Percentiles rank a stretch among this genome's conserved stretches.
Conservation (phyloP, 1,140 invertebrate genomes). For the Physella acuta region DNA sequence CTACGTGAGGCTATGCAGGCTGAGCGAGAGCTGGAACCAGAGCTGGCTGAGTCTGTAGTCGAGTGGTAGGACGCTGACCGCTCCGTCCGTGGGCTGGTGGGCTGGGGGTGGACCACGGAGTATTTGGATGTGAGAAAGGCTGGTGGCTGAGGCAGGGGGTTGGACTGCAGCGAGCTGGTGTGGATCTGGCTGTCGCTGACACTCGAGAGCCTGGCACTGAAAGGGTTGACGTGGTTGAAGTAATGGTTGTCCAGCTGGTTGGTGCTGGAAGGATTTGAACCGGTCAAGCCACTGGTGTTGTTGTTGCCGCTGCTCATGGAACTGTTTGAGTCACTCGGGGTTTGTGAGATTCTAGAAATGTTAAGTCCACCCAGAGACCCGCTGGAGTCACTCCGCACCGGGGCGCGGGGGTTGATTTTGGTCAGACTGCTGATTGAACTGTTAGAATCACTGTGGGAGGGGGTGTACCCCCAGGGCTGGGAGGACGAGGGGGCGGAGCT, state of each 20-base stretch:
- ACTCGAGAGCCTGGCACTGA: slow-evolving; percentile 16
- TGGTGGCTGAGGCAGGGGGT: slow-evolving; percentile 5
- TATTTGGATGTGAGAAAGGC: slow-evolving; percentile 21
- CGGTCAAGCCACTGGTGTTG: background rate
- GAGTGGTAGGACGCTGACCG: slow-evolving; percentile 23
- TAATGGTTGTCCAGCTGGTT: slow-evolving; percentile 10
- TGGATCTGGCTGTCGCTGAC: slow-evolving; percentile 19
- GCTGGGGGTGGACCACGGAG: slow-evolving; percentile 31
- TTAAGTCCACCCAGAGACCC: slow-evolving; percentile 6
- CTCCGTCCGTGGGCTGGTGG: slow-evolving; percentile 32
- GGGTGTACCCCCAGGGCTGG: slow-evolving; percentile 18
- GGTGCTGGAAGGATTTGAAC: background rate
- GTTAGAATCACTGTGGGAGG: slow-evolving; percentile 19
- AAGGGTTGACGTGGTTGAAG: background rate
- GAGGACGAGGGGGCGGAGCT: slow-evolving; percentile 9
- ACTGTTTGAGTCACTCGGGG: slow-evolving; percentile 19
- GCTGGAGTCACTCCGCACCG: slow-evolving; percentile 18
- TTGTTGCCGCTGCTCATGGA: slow-evolving; percentile 14
- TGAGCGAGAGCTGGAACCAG: background rate
- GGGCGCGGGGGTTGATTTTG: background rate
- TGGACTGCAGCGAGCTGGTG: slow-evolving; percentile 2
- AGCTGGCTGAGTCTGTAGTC: background rate
- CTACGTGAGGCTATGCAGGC: slow-evolving; percentile 39
- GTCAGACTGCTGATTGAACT: slow-evolving; percentile 18
- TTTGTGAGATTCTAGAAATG: slow-evolving; percentile 2